Evolutionary conservation across 2,113 vertebrate species (phyloP).

Genomic region (Puma concolor): DNA sequence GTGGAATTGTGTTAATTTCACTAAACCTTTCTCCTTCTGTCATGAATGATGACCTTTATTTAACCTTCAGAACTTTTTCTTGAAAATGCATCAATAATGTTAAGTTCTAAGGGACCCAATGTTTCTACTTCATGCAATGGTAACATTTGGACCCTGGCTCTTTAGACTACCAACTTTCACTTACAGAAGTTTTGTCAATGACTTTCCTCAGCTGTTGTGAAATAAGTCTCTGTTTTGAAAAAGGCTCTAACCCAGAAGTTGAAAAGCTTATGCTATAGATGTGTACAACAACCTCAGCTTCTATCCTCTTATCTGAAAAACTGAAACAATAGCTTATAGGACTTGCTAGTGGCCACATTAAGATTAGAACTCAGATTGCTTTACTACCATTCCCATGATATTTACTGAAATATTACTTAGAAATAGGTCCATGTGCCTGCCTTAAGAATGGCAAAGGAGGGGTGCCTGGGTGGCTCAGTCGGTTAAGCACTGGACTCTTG

Average conservation of each 20-base stretch:
- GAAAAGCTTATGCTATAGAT: background rate
- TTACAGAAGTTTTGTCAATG: background rate
- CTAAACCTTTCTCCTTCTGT: background rate
- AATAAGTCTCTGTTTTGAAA: background rate
- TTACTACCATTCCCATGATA: background rate
- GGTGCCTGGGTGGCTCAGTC: too few species aligned
- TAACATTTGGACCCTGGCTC: background rate
- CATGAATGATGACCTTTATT: constrained; percentile 2
- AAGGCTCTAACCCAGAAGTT: background rate
- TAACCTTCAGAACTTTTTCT: background rate
- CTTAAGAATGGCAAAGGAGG: background rate
- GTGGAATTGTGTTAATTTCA: background rate
- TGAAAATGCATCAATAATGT: background rate
- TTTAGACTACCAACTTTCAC: background rate
- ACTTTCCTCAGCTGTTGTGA: background rate
- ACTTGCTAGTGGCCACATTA: background rate
- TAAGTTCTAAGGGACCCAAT: background rate
- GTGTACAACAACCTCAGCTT: background rate
- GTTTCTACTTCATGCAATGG: background rate
- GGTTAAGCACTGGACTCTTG: too few species aligned
- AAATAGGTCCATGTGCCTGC: background rate
- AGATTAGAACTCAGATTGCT: background rate
- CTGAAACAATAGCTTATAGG: background rate
- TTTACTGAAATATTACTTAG: background rate
- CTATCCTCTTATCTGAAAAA: background rate